Conservation (phyloP, 2,113 vertebrate species). For the Peromyscus polionotus region DNA sequence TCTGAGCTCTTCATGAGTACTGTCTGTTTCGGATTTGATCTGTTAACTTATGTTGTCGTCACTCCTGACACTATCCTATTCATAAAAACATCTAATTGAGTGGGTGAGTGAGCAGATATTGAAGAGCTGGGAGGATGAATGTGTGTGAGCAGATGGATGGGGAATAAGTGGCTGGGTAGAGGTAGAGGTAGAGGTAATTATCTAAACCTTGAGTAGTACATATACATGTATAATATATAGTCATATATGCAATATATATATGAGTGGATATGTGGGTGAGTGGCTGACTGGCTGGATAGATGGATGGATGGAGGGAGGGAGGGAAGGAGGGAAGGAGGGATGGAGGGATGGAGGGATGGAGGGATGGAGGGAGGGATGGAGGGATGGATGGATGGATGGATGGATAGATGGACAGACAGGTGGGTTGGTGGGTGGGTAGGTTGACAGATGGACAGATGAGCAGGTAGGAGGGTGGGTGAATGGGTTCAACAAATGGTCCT, state of each 20-base stretch:
- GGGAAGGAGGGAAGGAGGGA: too few species aligned
- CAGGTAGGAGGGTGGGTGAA: neutral
- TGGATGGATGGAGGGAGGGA: too few species aligned
- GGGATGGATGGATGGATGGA: too few species aligned
- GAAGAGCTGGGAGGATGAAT: rapidly evolving
- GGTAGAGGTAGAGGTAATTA: too few species aligned
- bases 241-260: too few species aligned
- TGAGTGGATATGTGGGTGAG: neutral
- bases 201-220: too few species aligned
- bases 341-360: too few species aligned
- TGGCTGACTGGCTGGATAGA: neutral
- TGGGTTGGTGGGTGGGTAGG: too few species aligned
- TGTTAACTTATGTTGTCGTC: neutral
- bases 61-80: neutral
- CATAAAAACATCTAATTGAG: neutral
- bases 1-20: neutral
- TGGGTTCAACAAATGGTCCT: neutral
- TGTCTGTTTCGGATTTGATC: neutral
- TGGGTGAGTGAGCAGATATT: neutral
- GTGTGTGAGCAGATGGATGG: neutral
- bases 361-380: too few species aligned
- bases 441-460: neutral
- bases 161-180: neutral
- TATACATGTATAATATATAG: too few species aligned
- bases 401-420: neutral